phyloP scores from a whole-genome alignment of 2,888 invertebrate species.

The Chrysotoxum bicinctum region DNA sequence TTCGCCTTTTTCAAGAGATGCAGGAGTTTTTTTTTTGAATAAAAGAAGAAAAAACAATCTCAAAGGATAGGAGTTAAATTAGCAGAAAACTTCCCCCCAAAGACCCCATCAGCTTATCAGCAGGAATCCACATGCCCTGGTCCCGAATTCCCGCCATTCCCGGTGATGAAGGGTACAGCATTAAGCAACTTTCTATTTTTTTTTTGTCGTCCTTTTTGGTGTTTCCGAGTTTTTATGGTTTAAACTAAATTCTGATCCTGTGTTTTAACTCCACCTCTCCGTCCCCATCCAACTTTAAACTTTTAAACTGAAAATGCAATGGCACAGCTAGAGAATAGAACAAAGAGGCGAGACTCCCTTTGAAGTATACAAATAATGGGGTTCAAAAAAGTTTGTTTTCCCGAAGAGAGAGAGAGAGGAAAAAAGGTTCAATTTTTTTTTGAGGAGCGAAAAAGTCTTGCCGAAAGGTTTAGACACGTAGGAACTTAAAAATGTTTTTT shows the following conservation, averaged over 20 bases:
- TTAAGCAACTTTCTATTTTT: conserved; percentile 25
- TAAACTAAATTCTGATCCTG: conserved; percentile 60
- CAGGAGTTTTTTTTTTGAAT: conserved; percentile 21
- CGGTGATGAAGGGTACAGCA: conserved; percentile 43
- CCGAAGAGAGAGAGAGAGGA: background rate
- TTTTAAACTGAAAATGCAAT: conserved; percentile 60
- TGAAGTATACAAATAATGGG: conserved; percentile 70
- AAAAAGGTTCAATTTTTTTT: background rate
- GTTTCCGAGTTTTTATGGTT: conserved; percentile 54
- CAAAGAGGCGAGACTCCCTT: conserved; percentile 72
- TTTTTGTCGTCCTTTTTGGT: conserved; percentile 45
- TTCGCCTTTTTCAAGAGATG: conserved; percentile 41
- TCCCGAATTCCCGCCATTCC: background rate
- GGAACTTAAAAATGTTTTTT: conserved; percentile 46
- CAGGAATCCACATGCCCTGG: conserved; percentile 47
- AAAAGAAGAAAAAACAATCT: conserved; percentile 8
- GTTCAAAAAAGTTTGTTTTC: conserved; percentile 57
- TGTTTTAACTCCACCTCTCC: conserved; percentile 10
- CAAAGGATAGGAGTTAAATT: conserved; percentile 64
- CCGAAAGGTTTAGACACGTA: conserved; percentile 68
- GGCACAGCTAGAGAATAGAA: conserved; percentile 57
- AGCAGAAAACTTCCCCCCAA: conserved; percentile 66
- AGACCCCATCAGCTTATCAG: conserved; percentile 61
- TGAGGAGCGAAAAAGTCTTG: conserved; percentile 14
- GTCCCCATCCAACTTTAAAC: conserved; percentile 13